Conservation (phyloP, 2,113 vertebrate genomes). For the Probosciger aterrimus region DNA sequence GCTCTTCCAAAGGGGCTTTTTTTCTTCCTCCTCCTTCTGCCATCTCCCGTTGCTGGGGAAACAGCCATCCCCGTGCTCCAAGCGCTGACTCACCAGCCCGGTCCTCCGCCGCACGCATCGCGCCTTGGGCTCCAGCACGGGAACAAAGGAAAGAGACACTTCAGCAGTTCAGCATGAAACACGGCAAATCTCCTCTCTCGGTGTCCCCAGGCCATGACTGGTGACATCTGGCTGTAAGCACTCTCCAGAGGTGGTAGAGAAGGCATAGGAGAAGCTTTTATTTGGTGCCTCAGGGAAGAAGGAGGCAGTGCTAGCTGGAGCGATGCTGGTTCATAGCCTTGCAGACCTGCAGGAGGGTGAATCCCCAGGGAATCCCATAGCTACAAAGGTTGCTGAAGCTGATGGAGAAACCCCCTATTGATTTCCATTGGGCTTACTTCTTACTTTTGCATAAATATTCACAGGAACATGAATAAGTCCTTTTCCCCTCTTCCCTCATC, state of each 20-base stretch:
- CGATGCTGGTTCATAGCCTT: rapidly evolving
- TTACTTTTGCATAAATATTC: not conserved
- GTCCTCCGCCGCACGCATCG: not conserved
- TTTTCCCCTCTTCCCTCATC: not conserved
- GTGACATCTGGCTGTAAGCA: not conserved
- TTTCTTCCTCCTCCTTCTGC: not conserved
- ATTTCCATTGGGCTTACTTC: not conserved
- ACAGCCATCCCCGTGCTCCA: not conserved
- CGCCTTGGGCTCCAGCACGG: not conserved
- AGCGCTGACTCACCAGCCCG: not conserved
- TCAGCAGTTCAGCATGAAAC: not conserved
- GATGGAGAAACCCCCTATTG: not conserved
- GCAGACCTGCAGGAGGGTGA: not conserved
- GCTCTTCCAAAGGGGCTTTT: not conserved
- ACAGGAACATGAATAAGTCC: not conserved
- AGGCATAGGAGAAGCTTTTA: not conserved
- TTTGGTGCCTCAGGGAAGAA: not conserved
- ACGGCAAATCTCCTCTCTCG: not conserved
- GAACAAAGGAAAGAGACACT: not conserved
- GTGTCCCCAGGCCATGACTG: not conserved
- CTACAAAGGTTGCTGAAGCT: not conserved
- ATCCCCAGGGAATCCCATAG: not conserved
- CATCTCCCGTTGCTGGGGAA: constrained; percentile 59
- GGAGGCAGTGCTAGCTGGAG: not conserved
- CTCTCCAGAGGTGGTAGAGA: not conserved